Evolutionary conservation across 2,888 invertebrate species (phyloP).

Genomic region (Cheilosia soror): DNA sequence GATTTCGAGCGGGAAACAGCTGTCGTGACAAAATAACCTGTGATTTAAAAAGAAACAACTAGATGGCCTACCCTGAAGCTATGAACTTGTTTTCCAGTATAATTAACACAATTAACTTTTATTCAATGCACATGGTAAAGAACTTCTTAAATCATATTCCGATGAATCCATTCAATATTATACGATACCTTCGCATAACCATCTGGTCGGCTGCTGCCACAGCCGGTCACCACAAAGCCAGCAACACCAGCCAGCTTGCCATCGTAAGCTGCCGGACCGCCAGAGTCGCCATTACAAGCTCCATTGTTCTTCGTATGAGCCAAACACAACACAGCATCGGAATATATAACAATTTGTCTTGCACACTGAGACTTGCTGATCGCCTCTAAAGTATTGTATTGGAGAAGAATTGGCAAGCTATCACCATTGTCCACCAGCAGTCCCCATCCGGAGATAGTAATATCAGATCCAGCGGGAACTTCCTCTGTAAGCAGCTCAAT

Average conservation of each 20-base stretch:
- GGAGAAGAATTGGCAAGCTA: slow-evolving; percentile 76
- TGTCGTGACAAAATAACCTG: too few relatives aligned
- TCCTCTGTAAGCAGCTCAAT: slow-evolving; percentile 77
- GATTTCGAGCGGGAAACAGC: too few relatives aligned
- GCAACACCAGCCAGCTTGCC: slow-evolving; percentile 80
- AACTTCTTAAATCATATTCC: slow-evolving; percentile 14
- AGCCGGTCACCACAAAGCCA: slow-evolving; percentile 79
- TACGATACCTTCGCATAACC: slow-evolving; percentile 79
- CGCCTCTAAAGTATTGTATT: slow-evolving; percentile 77
- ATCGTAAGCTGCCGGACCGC: slow-evolving; percentile 81
- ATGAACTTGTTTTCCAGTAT: too few relatives aligned
- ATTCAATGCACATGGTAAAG: too few relatives aligned
- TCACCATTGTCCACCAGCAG: slow-evolving; percentile 76
- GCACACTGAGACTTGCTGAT: slow-evolving; percentile 77
- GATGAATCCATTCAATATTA: slow-evolving; percentile 42
- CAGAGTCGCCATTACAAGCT: slow-evolving; percentile 82
- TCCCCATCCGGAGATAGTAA: slow-evolving; percentile 81
- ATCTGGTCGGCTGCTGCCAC: slow-evolving; percentile 80
- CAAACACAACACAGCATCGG: slow-evolving; percentile 79
- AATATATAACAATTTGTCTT: slow-evolving; percentile 63
- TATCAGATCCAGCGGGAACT: slow-evolving; percentile 75
- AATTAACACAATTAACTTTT: too few relatives aligned
- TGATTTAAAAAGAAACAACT: too few relatives aligned
- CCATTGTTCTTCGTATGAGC: slow-evolving; percentile 77
- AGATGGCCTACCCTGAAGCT: too few relatives aligned